A percentile compares a stretch with the other conserved stretches of the same genome.
Evolutionary conservation across 2,113 vertebrate genomes (phyloP).

Genomic region (Corydoras maculifer): DNA sequence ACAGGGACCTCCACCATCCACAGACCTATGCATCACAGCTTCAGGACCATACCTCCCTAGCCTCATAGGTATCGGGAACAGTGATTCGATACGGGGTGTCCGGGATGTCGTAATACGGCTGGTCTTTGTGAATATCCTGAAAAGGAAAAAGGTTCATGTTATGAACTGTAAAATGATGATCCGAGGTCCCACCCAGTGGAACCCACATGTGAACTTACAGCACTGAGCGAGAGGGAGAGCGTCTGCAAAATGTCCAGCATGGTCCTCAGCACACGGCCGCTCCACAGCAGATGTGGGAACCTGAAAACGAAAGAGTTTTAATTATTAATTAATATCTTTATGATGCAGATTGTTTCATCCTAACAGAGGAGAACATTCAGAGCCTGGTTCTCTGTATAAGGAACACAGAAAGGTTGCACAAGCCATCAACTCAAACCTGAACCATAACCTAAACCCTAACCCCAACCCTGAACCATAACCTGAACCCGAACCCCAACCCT

Average conservation of each 20-base stretch:
- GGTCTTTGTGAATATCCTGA: constrained; percentile 98
- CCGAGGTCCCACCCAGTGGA: not conserved
- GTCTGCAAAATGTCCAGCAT: constrained; percentile 98
- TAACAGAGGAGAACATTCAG: not conserved
- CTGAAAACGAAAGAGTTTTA: constrained; percentile 55
- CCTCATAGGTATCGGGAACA: constrained; percentile 89
- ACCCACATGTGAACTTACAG: constrained; percentile 67
- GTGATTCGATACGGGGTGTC: constrained; percentile 93
- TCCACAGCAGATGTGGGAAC: constrained; percentile 95
- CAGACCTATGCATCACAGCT: not conserved
- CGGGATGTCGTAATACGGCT: constrained; percentile 94
- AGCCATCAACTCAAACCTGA: too few relatives aligned
- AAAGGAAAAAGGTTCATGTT: not conserved
- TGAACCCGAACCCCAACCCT: too few relatives aligned
- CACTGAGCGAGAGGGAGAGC: constrained; percentile 88
- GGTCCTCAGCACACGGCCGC: constrained; percentile 90
- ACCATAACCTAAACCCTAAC: too few relatives aligned
- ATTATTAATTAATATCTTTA: not conserved
- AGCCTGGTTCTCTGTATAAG: not conserved
- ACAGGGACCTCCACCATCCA: not conserved
- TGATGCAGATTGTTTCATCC: too few relatives aligned
- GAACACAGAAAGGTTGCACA: not conserved
- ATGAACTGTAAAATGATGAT: not conserved
- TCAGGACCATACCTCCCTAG: constrained; percentile 76
- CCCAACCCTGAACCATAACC: too few relatives aligned